Evolutionary conservation across 2,888 invertebrate genomes (phyloP).

Genomic region (Hyles lineata): DNA sequence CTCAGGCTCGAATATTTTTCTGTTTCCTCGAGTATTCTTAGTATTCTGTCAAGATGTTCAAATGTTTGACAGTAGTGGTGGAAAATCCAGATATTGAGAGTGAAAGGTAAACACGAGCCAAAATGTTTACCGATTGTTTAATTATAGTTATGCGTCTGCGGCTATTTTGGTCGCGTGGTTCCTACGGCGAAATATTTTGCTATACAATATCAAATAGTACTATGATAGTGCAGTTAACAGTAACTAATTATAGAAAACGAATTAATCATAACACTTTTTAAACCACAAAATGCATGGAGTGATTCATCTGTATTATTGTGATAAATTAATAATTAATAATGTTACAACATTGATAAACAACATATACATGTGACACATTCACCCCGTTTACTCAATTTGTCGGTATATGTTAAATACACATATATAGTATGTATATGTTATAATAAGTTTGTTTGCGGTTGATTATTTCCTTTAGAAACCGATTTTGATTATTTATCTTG

Average conservation of each 20-base stretch:
- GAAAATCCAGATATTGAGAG: conserved; percentile 8
- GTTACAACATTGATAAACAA: not conserved
- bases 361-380: not conserved
- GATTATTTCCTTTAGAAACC: too few relatives aligned
- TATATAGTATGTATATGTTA: too few relatives aligned
- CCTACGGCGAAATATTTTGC: not conserved
- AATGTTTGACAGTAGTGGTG: not conserved
- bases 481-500: too few relatives aligned
- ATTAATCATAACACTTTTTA: not conserved
- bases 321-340: not conserved
- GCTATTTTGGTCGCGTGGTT: not conserved
- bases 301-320: not conserved
- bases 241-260: not conserved
- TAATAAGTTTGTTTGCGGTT: too few relatives aligned
- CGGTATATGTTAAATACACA: too few relatives aligned
- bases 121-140: conserved; percentile 2
- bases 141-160: not conserved
- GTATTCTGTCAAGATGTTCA: not conserved
- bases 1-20: not conserved
- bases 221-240: not conserved
- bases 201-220: not conserved
- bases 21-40: conserved; percentile 2
- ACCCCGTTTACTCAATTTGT: not conserved
- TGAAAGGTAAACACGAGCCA: conserved; percentile 15
- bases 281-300: not conserved